Percentiles rank a stretch among this genome's conserved stretches.
Conservation (phyloP, 2,888 invertebrate genomes). For the Apodemia mormo region DNA sequence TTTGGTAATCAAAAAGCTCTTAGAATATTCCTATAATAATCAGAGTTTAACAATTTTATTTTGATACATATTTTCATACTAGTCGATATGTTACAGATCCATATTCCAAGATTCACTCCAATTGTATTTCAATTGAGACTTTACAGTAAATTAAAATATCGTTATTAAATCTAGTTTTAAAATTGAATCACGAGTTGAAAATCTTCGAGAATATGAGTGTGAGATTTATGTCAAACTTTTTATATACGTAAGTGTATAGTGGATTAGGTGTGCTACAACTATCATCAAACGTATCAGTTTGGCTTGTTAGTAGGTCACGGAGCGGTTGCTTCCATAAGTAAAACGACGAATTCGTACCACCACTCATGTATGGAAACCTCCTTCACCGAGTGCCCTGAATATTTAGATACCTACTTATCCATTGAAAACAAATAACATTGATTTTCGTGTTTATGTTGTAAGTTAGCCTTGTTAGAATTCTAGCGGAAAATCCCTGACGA, state of each 20-base stretch:
- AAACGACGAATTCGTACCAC: slow-evolving; percentile 54
- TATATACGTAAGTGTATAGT: background rate
- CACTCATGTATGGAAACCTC: slow-evolving; percentile 44
- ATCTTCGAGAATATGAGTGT: too few species aligned
- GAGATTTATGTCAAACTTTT: too few species aligned
- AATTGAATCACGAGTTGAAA: too few species aligned
- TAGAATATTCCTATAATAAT: too few species aligned
- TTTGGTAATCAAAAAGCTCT: too few species aligned
- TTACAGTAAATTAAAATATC: too few species aligned
- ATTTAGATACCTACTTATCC: slow-evolving; percentile 41
- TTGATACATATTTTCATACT: too few species aligned
- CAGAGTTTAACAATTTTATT: too few species aligned
- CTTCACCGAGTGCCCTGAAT: slow-evolving; percentile 48
- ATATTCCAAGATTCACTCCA: too few species aligned
- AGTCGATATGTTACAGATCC: too few species aligned
- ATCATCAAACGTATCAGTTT: slow-evolving; percentile 26
- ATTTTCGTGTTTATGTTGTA: background rate
- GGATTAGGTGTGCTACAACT: slow-evolving; percentile 5
- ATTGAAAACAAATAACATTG: slow-evolving; percentile 25
- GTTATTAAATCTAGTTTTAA: too few species aligned
- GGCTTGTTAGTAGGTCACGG: slow-evolving; percentile 66
- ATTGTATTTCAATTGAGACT: too few species aligned
- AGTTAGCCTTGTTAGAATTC: slow-evolving; percentile 7
- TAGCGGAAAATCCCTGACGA: slow-evolving; percentile 1
- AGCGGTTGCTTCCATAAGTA: slow-evolving; percentile 63